Evolutionary conservation across 2,888 invertebrate species (phyloP), one percentile per base, ranked within the genome.

Genomic region (Cylloceria caligata): DNA sequence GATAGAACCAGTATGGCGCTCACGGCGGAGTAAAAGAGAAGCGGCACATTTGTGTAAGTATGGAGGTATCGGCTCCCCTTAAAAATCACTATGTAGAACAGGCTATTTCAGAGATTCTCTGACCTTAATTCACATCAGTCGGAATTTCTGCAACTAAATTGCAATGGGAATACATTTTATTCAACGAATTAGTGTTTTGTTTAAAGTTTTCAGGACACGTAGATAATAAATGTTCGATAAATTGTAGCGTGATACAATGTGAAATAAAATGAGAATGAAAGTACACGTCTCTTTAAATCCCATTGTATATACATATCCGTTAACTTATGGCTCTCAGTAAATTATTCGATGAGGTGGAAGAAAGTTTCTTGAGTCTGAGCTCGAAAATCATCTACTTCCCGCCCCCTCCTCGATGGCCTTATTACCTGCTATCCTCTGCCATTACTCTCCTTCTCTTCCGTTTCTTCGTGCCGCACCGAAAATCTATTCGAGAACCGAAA

Each of bases 291-390:
- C 24, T 84, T 85, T 86, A 84, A 85, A 85, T 45, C 3, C 16
- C 11, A 3, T 11, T 39, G 3, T 2, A 65, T 68, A 36, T 4
- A 39, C 19, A 9, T 19, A 45, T 21, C 13, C 34, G 34, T 57
- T 45, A 60, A 57, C 57, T 65, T 55, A 67, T 24, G 4, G 24
- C 24, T 27, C 4, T 60, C 62, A 69, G 78, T 84, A 86, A 86
- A 86, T 87, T 86, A 82, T 82, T 69, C 75, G 80, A 82, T 81
- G 74, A 49, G 30, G 45, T 27, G 42, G 30, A 47, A 24, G 62
- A 71, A 49, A 77, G 47, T 77, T 71, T 42, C 60, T 52, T 11
- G 30, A 30, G 55, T 55, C 55, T 13, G 13, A 24, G 55, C 13
- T 6, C n/a, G 30, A 27, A 55, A 24, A n/a, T 27, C 55, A 27